A percentile compares a stretch with the other conserved stretches of the same genome.
These are phyloP conservation scores for Holocentrus rufus DNA, from an alignment of 2,797 vertebrate genomes.

Conservation along the genomic window DNA sequence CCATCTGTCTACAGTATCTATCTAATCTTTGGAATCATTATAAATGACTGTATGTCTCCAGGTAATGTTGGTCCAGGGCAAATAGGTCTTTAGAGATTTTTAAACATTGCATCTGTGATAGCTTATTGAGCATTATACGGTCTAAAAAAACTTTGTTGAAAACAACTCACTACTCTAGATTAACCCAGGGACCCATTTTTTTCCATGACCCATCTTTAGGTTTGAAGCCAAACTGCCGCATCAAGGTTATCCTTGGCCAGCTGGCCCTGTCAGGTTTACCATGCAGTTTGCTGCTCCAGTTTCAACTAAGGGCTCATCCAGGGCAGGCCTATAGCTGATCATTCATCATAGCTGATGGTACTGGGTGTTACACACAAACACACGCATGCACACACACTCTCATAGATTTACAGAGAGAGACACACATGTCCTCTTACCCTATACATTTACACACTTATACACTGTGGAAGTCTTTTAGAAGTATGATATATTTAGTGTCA, in stretches of 20 bases:
- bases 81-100: too few species aligned
- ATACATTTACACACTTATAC: not conserved
- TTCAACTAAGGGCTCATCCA: constrained; percentile 60
- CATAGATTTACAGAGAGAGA: not conserved
- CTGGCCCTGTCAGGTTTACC: constrained; percentile 55
- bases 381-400: constrained; percentile 10
- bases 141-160: too few species aligned
- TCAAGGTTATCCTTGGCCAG: constrained; percentile 46
- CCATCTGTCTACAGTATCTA: too few species aligned
- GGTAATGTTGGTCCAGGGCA: too few species aligned
- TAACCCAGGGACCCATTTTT: constrained; percentile 25
- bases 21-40: too few species aligned
- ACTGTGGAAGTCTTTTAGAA: not conserved
- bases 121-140: too few species aligned
- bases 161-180: constrained; percentile 3
- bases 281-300: constrained; percentile 59
- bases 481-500: too few species aligned
- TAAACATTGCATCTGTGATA: too few species aligned
- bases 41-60: too few species aligned
- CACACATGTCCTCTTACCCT: too few species aligned
- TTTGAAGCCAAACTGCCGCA: constrained; percentile 44
- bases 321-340: constrained; percentile 57
- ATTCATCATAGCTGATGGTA: constrained; percentile 66
- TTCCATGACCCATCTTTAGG: constrained; percentile 39
- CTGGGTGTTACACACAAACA: constrained; percentile 17